A percentile compares a stretch with the other conserved stretches of the same genome.
phyloP scores from a whole-genome alignment of 2,888 invertebrate genomes.

The Chrysina gloriosa region DNA sequence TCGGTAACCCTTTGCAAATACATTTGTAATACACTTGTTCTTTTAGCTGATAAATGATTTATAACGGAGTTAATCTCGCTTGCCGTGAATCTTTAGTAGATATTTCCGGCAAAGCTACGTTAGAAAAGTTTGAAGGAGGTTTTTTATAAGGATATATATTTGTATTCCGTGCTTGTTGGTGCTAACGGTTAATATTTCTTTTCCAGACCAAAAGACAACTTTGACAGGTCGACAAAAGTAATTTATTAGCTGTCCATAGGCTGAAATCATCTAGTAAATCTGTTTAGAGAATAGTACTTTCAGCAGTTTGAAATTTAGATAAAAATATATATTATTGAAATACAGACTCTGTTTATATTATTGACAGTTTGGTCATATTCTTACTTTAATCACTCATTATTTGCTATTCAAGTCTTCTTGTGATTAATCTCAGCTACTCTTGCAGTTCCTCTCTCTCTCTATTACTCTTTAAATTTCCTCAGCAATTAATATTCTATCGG shows the following conservation, averaged over 20 bases:
- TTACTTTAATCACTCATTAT: too few relatives aligned
- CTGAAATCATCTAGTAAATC: neutral
- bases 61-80: neutral
- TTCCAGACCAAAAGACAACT: neutral
- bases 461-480: too few relatives aligned
- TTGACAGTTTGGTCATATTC: too few relatives aligned
- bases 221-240: conserved; percentile 2
- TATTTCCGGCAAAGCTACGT: neutral
- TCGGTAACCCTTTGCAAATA: too few relatives aligned
- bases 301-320: neutral
- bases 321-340: neutral
- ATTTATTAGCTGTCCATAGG: conserved; percentile 1
- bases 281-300: neutral
- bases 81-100: neutral
- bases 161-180: neutral
- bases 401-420: too few relatives aligned
- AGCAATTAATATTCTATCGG: too few relatives aligned
- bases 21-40: too few relatives aligned
- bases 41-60: neutral
- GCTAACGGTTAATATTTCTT: conserved; percentile 17
- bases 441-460: too few relatives aligned
- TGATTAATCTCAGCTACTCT: too few relatives aligned
- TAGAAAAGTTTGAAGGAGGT: neutral
- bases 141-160: conserved; percentile 1
- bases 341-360: too few relatives aligned